phyloP scores from a whole-genome alignment of 2,888 invertebrate genomes.

The Frankliniella fusca region DNA sequence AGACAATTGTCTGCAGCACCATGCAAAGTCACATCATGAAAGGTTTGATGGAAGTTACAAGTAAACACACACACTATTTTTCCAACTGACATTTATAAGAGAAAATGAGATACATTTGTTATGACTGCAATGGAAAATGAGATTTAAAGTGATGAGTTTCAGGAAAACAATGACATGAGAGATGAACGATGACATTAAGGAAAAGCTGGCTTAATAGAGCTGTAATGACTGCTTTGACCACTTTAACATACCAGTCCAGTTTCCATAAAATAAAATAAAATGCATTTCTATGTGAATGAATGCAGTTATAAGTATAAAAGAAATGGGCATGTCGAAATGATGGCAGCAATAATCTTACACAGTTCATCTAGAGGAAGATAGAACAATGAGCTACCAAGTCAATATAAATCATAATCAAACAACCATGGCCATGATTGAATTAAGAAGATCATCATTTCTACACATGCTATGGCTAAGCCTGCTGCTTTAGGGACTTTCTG shows the following conservation, averaged over 20 bases:
- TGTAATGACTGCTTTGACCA: too few relatives aligned
- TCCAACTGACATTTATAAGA: slow-evolving; percentile 25
- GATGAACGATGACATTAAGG: too few relatives aligned
- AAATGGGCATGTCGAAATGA: too few relatives aligned
- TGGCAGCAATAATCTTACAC: too few relatives aligned
- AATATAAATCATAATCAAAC: too few relatives aligned
- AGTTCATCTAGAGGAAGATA: too few relatives aligned
- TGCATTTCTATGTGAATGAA: neutral
- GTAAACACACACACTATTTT: neutral
- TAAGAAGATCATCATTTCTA: neutral
- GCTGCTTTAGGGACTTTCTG: neutral
- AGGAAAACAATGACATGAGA: slow-evolving; percentile 7
- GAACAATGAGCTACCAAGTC: too few relatives aligned
- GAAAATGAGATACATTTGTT: neutral
- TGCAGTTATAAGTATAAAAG: neutral
- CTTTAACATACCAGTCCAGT: too few relatives aligned
- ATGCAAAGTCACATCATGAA: neutral
- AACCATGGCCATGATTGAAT: too few relatives aligned
- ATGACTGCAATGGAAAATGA: slow-evolving; percentile 25
- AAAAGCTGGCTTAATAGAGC: too few relatives aligned
- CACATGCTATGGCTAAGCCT: slow-evolving; percentile 1
- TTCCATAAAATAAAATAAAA: too few relatives aligned
- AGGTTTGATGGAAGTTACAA: neutral
- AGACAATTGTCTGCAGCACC: neutral
- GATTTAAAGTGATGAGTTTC: neutral